Percentiles rank a stretch among this genome's conserved stretches.
Evolutionary conservation across 2,797 vertebrate genomes (phyloP).

Genomic region (Coregonus ussuriensis): DNA sequence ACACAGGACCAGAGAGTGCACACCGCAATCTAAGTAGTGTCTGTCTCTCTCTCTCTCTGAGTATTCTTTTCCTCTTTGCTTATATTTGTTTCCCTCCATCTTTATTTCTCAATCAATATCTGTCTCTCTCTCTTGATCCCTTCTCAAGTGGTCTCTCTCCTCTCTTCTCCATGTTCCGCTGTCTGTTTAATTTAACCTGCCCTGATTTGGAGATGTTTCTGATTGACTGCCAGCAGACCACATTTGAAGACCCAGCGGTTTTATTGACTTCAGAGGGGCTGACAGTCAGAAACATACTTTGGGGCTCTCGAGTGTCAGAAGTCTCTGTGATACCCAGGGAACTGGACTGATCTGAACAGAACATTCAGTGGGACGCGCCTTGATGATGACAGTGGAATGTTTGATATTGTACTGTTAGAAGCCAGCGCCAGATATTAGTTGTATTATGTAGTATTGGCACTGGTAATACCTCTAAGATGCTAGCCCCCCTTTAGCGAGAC

Average conservation of each 20-base stretch:
- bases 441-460: background rate
- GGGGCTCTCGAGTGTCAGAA: background rate
- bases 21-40: background rate
- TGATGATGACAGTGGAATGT: background rate
- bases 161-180: constrained; percentile 7
- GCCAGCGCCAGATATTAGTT: background rate
- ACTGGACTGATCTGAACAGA: background rate
- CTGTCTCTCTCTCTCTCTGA: background rate
- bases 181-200: background rate
- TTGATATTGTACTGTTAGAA: background rate
- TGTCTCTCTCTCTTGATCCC: background rate
- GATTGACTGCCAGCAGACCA: background rate
- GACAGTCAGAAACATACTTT: background rate
- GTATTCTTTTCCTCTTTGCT: constrained; percentile 3
- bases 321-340: background rate
- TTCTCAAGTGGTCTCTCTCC: background rate
- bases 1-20: background rate
- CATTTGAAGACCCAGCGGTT: background rate
- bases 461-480: background rate
- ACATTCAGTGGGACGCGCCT: background rate
- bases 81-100: background rate
- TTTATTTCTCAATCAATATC: constrained; percentile 14
- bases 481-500: background rate
- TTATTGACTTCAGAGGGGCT: background rate
- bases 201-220: background rate